Conservation (phyloP, 2,888 invertebrate species). For the Dryococelus australis region DNA sequence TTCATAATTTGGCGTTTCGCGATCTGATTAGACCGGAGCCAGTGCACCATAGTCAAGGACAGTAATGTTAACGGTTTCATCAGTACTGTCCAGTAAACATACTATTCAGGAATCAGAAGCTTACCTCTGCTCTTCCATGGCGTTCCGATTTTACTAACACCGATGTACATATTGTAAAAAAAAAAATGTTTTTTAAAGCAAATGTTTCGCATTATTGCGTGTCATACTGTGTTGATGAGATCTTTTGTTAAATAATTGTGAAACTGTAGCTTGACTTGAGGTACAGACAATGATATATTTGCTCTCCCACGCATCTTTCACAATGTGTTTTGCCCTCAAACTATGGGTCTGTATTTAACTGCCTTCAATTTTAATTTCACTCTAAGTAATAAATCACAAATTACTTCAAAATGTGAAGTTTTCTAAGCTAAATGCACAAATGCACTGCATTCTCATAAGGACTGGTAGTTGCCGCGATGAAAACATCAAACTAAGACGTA, state of each 20-base stretch:
- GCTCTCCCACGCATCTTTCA: background rate
- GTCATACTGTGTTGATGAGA: background rate
- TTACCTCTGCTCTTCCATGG: background rate
- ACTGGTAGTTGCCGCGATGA: too few species aligned
- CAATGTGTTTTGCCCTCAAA: background rate
- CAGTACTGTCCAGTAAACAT: background rate
- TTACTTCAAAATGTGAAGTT: too few species aligned
- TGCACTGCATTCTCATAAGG: too few species aligned
- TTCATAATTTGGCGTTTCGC: too few species aligned
- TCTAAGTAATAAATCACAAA: too few species aligned
- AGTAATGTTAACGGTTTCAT: background rate
- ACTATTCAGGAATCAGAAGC: background rate
- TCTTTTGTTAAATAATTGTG: background rate
- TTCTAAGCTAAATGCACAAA: too few species aligned
- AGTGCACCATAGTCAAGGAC: too few species aligned
- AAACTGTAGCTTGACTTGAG: background rate
- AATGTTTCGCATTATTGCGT: background rate
- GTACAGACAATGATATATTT: background rate
- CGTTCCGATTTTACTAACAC: background rate
- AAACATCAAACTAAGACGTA: too few species aligned
- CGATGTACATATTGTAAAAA: background rate
- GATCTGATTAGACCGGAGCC: too few species aligned
- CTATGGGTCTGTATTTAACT: too few species aligned
- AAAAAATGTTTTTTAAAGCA: background rate
- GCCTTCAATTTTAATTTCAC: too few species aligned